Evolutionary conservation across 2,888 invertebrate genomes (phyloP), one percentile per base, ranked within the genome.

Genomic region (Megalurothrips usitatus): DNA sequence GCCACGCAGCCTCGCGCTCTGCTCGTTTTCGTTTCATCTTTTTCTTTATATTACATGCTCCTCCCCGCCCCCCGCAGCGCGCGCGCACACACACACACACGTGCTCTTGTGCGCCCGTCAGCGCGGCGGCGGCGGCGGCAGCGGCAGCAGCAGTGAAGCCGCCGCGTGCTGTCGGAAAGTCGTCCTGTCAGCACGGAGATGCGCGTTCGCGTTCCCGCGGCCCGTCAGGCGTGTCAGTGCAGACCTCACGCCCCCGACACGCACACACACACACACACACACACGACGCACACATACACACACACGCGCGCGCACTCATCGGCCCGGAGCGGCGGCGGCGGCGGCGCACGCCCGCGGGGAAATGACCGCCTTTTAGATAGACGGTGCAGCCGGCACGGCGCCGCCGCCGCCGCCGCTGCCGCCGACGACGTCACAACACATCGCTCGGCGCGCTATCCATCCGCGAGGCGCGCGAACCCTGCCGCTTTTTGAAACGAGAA

Each of bases 141-240:
- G 52, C 52, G 52, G 14, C 8, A n/a, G n/a, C n/a, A n/a, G n/a
- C n/a, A n/a, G n/a, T n/a, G n/a, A n/a, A n/a, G n/a, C n/a, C n/a
- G 58, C 58, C 4, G 58, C 19, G 58, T 19, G 58, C 58, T 58
- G 58, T 58, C 58, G 19, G 58, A 58, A 58, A 58, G 58, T 58
- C 58, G 58, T 19, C 58, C 17, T 58, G 58, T 58, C 58, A 58
- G 58, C 58, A 58, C 4, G 58, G 19, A 58, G 19, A 58, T 58
- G 58, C 58, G 58, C 58, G 58, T 58, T 58, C 58, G 34, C 34
- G 58, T 58, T 58, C 58, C 58, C 58, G 58, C 58, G 58, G 14
- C 58, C 14, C 58, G 58, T 58, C 58, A 58, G 58, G 58, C 58
- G 58, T 58, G 58, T 58, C 58, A 19, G 34, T 43, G 34, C 34